phyloP scores from a whole-genome alignment of 2,888 invertebrate species.

The Dolichopus griseipennis region DNA sequence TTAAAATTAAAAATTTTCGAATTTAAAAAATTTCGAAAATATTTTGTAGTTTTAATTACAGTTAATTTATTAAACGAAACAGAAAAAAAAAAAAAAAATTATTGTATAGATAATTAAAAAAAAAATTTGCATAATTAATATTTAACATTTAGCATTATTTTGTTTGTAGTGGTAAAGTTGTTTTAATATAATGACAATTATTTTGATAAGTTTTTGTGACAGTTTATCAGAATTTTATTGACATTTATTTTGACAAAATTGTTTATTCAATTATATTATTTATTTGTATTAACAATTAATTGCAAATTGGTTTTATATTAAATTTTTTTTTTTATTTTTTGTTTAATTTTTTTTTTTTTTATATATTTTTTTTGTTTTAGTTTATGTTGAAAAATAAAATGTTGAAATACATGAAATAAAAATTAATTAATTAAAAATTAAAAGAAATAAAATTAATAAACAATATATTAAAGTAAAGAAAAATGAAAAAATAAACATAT shows the following conservation, averaged over 20 bases:
- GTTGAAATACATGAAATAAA: conserved; percentile 12
- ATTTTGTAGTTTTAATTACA: too few relatives aligned
- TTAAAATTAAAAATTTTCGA: neutral
- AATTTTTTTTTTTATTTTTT: neutral
- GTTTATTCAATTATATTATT: conserved; percentile 13
- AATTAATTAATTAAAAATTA: conserved; percentile 13
- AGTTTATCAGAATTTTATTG: too few relatives aligned
- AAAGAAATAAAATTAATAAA: conserved; percentile 7
- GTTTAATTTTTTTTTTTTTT: too few relatives aligned
- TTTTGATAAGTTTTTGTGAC: too few relatives aligned
- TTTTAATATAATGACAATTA: too few relatives aligned
- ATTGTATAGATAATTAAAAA: too few relatives aligned
- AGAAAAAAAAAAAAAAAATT: too few relatives aligned
- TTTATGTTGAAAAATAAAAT: conserved; percentile 9
- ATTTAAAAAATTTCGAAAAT: too few relatives aligned
- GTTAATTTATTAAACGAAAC: too few relatives aligned
- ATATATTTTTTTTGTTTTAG: conserved; percentile 10
- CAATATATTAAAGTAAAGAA: conserved; percentile 12
- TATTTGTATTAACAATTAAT: neutral
- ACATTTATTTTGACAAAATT: neutral
- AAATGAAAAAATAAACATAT: neutral
- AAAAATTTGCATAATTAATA: too few relatives aligned
- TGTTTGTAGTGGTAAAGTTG: too few relatives aligned
- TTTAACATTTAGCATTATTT: too few relatives aligned
- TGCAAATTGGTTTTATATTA: neutral